Evolutionary conservation across 2,888 invertebrate species (phyloP).

Genomic region (Eristalis tenax): DNA sequence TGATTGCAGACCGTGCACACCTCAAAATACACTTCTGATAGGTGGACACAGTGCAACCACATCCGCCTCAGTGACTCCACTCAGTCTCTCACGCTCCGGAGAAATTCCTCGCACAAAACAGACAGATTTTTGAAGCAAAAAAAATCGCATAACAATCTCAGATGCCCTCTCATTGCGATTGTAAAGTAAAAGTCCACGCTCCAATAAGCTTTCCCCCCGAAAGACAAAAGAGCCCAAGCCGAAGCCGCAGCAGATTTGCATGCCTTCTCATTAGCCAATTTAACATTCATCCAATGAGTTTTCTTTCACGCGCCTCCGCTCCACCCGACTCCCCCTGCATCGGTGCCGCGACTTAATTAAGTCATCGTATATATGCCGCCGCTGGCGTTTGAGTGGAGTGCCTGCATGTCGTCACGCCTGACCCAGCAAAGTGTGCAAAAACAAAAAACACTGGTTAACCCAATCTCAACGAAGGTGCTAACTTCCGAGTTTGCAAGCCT

Average conservation of each 20-base stretch:
- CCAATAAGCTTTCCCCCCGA: conserved; percentile 9
- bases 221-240: background rate
- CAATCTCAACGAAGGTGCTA: conserved; percentile 29
- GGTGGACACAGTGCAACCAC: no score
- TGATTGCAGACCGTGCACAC: background rate
- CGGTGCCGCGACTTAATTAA: conserved; percentile 13
- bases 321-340: background rate
- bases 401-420: conserved; percentile 34
- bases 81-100: no score
- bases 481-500: conserved; percentile 51
- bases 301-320: background rate
- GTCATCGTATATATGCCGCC: conserved; percentile 18
- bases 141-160: background rate
- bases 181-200: conserved; percentile 16
- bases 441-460: conserved; percentile 3
- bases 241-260: conserved; percentile 1
- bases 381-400: background rate
- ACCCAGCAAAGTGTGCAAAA: conserved; percentile 26
- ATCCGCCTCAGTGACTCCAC: no score
- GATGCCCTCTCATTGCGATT: background rate
- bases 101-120: no score
- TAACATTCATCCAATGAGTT: background rate
- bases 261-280: conserved; percentile 23
- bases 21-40: no score
- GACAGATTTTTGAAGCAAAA: no score